Evolutionary conservation across 2,797 vertebrate species (phyloP).

Genomic region (Gallinago nigripennis): DNA sequence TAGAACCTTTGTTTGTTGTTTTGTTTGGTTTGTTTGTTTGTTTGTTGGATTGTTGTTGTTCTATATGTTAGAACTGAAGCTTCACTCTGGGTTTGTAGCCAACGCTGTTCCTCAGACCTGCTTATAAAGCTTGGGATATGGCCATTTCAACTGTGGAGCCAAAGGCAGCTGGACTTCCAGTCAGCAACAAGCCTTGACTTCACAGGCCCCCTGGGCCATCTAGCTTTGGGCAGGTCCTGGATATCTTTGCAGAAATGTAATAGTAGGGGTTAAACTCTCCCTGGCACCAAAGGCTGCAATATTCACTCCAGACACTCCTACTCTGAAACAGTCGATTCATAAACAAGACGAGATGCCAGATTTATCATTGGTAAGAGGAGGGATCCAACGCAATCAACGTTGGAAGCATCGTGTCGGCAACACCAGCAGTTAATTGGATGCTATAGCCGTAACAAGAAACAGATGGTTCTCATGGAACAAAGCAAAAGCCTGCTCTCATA

Average conservation of each 20-base stretch:
- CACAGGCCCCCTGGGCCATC: neutral
- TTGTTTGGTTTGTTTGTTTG: no score
- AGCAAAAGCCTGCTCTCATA: constrained; percentile 4
- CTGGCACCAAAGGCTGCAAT: neutral
- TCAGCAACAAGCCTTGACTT: neutral
- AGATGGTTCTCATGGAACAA: constrained; percentile 18
- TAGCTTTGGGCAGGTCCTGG: neutral
- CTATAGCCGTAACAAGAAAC: constrained; percentile 34
- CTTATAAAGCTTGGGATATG: neutral
- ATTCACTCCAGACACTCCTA: neutral
- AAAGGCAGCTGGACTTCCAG: neutral
- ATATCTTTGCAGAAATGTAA: neutral
- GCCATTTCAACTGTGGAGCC: neutral
- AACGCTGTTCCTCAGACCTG: neutral
- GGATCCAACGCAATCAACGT: neutral
- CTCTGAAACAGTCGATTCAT: neutral
- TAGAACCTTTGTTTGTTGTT: no score
- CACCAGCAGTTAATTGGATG: constrained; percentile 21
- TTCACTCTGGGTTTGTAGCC: neutral
- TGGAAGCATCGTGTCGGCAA: neutral
- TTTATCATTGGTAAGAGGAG: neutral
- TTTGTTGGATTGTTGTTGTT: no score
- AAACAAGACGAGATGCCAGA: neutral
- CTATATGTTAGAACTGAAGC: neutral
- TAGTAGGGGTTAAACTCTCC: constrained; percentile 16